Evolutionary conservation across 1,140 invertebrate genomes (phyloP).

Genomic region (Arctopsyche grandis): DNA sequence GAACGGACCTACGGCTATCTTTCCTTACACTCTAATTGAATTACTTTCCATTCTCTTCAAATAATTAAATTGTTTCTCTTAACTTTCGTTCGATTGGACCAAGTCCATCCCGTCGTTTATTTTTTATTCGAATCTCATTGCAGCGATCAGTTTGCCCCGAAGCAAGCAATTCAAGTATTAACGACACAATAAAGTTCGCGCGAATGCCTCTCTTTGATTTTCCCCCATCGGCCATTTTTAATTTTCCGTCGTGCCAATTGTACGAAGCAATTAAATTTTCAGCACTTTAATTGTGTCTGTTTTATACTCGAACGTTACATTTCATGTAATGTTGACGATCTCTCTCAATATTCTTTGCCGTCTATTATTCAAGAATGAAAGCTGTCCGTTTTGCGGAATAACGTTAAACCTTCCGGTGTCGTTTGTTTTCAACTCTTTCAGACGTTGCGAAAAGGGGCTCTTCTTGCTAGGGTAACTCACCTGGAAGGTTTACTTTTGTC

Average conservation of each 20-base stretch:
- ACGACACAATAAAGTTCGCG: constrained; percentile 6
- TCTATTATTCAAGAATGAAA: no score
- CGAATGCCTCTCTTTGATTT: neutral
- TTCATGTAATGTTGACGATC: no score
- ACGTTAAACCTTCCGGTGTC: neutral
- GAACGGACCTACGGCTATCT: constrained; percentile 34
- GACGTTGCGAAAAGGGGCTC: neutral
- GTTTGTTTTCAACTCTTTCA: constrained; percentile 11
- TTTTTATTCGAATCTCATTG: constrained; percentile 36
- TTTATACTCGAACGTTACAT: no score
- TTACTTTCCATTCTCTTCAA: constrained; percentile 44
- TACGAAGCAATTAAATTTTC: neutral
- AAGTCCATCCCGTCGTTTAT: constrained; percentile 21
- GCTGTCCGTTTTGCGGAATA: no score
- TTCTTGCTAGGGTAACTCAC: neutral
- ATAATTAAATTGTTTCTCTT: constrained; percentile 47
- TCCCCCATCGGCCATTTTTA: neutral
- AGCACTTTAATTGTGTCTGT: no score
- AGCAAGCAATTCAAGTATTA: neutral
- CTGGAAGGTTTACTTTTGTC: no score
- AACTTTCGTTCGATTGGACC: constrained; percentile 34
- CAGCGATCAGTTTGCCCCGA: constrained; percentile 29
- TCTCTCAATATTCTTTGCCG: no score
- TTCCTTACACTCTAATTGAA: constrained; percentile 38
- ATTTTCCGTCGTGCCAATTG: neutral